phyloP scores from a whole-genome alignment of 2,113 vertebrate genomes.

The Alexandromys fortis region DNA sequence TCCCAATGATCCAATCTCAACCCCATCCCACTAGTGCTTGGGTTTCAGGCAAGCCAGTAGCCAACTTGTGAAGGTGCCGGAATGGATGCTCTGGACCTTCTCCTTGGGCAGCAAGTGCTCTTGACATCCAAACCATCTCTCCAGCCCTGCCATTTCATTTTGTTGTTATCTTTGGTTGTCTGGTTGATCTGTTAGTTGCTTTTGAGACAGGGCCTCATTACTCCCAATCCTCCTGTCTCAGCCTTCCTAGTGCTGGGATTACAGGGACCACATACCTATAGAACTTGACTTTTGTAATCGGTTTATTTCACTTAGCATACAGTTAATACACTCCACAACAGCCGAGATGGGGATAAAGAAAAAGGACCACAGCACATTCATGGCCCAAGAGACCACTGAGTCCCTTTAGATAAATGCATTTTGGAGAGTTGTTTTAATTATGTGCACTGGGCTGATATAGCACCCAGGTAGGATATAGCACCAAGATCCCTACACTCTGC shows the following conservation, averaged over 20 bases:
- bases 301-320: background rate
- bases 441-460: background rate
- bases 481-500: background rate
- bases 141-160: background rate
- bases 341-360: background rate
- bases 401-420: conserved; percentile 15
- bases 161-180: background rate
- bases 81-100: background rate
- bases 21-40: background rate
- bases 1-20: background rate
- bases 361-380: background rate
- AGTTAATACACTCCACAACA: background rate
- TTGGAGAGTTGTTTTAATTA: background rate
- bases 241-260: background rate
- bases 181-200: background rate
- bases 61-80: background rate
- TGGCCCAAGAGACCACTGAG: background rate
- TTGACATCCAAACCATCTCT: background rate
- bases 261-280: background rate
- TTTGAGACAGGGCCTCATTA: background rate
- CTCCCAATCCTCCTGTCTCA: background rate
- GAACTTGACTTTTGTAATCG: background rate
- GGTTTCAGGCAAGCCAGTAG: background rate
- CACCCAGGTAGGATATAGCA: background rate
- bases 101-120: background rate